Evolutionary conservation across 2,797 vertebrate species (phyloP).

Genomic region (Chelon auratus): DNA sequence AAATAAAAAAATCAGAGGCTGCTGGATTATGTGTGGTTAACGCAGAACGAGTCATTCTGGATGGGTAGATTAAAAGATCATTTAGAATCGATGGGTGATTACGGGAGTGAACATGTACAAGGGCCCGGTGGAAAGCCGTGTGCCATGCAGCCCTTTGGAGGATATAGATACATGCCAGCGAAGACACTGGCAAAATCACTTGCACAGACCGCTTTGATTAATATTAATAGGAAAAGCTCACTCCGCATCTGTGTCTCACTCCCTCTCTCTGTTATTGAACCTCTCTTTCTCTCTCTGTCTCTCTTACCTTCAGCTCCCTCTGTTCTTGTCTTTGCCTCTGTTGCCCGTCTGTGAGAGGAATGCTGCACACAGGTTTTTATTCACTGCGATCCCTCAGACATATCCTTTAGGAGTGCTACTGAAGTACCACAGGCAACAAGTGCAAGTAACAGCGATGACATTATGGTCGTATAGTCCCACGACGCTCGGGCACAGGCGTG

Average conservation of each 20-base stretch:
- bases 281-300: slow-evolving; percentile 18
- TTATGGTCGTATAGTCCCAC: slow-evolving; percentile 30
- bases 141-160: slow-evolving; percentile 36
- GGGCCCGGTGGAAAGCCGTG: slow-evolving; percentile 38
- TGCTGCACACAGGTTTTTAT: slow-evolving; percentile 50
- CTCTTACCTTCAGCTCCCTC: slow-evolving; percentile 34
- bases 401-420: slow-evolving; percentile 51
- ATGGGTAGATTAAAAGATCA: slow-evolving; percentile 70
- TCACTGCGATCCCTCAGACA: slow-evolving; percentile 45
- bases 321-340: slow-evolving; percentile 57
- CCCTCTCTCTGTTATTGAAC: slow-evolving; percentile 12
- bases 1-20: slow-evolving; percentile 43
- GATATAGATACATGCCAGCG: slow-evolving; percentile 45
- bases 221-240: slow-evolving; percentile 65
- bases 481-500: not conserved
- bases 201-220: slow-evolving; percentile 65
- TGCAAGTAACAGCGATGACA: slow-evolving; percentile 22
- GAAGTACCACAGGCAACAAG: slow-evolving; percentile 53
- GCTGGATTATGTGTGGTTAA: slow-evolving; percentile 60
- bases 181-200: slow-evolving; percentile 55
- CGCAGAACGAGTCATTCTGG: slow-evolving; percentile 54
- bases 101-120: slow-evolving; percentile 43
- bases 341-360: slow-evolving; percentile 53
- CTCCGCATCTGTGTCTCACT: slow-evolving; percentile 36
- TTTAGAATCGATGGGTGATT: slow-evolving; percentile 65